phyloP scores from a whole-genome alignment of 2,888 invertebrate genomes.

The Drosophila multiciliata region DNA sequence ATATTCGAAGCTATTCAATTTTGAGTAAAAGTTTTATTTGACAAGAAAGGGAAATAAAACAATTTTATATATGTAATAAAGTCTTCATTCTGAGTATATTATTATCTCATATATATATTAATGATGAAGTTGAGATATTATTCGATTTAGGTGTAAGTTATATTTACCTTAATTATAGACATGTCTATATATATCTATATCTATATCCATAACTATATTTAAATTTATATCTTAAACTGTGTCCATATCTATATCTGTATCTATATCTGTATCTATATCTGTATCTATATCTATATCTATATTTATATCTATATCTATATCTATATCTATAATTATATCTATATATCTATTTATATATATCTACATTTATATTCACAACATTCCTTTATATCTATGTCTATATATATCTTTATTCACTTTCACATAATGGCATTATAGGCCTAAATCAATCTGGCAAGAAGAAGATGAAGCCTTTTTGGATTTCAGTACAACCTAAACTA shows the following conservation, averaged over 20 bases:
- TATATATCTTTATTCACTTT: background rate
- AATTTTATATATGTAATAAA: accelerated
- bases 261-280: too few relatives aligned
- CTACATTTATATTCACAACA: too few relatives aligned
- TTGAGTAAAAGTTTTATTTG: background rate
- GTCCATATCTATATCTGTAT: too few relatives aligned
- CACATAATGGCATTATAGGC: too few relatives aligned
- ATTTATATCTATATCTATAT: background rate
- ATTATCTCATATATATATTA: background rate
- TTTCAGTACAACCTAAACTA: background rate
- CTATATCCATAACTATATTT: too few relatives aligned
- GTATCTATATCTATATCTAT: too few relatives aligned
- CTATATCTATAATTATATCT: background rate
- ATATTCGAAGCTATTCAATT: background rate
- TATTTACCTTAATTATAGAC: background rate
- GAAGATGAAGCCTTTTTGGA: background rate
- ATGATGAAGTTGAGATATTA: accelerated
- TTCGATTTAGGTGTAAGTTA: background rate
- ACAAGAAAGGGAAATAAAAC: background rate
- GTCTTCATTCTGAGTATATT: background rate
- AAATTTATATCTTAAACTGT: too few relatives aligned
- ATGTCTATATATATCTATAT: too few relatives aligned
- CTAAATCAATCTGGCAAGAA: background rate
- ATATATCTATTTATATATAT: too few relatives aligned
- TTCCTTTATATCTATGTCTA: too few relatives aligned